Evolutionary conservation across 2,113 vertebrate species (phyloP).

Genomic region (Pithys albifrons): DNA sequence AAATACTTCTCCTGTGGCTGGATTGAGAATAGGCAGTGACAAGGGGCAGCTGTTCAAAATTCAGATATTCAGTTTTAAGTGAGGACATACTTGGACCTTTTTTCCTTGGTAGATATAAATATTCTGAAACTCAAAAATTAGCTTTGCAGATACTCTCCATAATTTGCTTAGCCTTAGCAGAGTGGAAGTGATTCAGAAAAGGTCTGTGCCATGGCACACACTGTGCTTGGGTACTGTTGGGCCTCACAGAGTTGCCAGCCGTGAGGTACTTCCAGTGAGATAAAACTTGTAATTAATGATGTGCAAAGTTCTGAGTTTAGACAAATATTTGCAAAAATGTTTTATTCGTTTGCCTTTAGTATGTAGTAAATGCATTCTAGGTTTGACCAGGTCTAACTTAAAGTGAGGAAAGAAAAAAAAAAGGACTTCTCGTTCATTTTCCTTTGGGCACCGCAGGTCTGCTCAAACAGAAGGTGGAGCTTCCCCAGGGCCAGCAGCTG

Average conservation of each 20-base stretch:
- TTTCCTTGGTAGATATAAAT: not conserved
- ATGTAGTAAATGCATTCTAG: not conserved
- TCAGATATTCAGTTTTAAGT: not conserved
- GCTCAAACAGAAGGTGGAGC: not conserved
- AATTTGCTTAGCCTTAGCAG: not conserved
- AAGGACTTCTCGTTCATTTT: not conserved
- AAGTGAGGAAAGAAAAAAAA: not conserved
- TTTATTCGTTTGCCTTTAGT: slow-evolving; percentile 8
- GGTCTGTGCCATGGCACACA: not conserved
- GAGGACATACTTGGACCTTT: not conserved
- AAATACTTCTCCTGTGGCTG: not conserved
- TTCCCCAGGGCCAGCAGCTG: not conserved
- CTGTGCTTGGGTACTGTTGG: not conserved
- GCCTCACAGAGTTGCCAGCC: not conserved
- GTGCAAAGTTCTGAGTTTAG: not conserved
- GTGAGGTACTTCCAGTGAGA: not conserved
- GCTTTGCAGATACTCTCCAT: not conserved
- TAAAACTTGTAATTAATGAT: slow-evolving; percentile 12
- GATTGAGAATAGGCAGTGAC: not conserved
- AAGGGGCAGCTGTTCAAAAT: not conserved
- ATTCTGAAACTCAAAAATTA: not conserved
- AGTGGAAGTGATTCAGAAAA: not conserved
- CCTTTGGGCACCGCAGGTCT: not conserved
- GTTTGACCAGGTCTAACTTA: not conserved
- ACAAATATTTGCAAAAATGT: slow-evolving; percentile 26